These are phyloP conservation scores for Neotoma lepida DNA, from an alignment of 2,113 vertebrate species.

Conservation along the genomic window DNA sequence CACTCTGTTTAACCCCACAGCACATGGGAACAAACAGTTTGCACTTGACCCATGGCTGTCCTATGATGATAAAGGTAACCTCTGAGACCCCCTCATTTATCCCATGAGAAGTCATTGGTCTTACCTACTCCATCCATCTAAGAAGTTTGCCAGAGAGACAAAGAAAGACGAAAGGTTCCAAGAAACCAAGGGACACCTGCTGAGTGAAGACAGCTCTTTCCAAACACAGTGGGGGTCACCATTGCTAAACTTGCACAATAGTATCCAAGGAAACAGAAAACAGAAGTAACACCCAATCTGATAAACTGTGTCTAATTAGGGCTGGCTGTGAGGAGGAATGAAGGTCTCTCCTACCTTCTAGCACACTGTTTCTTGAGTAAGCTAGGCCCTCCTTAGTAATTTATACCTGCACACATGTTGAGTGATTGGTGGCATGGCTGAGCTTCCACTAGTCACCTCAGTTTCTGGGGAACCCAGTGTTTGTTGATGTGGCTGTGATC, in stretches of 20 bases:
- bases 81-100: not conserved
- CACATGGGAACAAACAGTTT: not conserved
- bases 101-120: not conserved
- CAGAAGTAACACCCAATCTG: not conserved
- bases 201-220: not conserved
- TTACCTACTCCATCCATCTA: not conserved
- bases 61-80: not conserved
- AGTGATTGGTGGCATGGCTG: not conserved
- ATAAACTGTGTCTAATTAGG: not conserved
- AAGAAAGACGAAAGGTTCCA: not conserved
- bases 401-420: not conserved
- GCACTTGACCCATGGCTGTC: not conserved
- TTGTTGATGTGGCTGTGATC: not conserved
- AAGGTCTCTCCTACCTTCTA: not conserved
- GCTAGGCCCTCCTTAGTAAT: not conserved
- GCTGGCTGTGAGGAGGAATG: not conserved
- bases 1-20: rapidly evolving
- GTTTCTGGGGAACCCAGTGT: not conserved
- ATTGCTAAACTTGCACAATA: not conserved
- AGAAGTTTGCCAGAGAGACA: not conserved
- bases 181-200: not conserved
- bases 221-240: not conserved
- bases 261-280: slow-evolving; percentile 34
- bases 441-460: not conserved
- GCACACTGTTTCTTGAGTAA: not conserved